These are phyloP conservation scores for Chloroceryle amazona DNA, from an alignment of 2,797 vertebrate species.

Conservation along the genomic window DNA sequence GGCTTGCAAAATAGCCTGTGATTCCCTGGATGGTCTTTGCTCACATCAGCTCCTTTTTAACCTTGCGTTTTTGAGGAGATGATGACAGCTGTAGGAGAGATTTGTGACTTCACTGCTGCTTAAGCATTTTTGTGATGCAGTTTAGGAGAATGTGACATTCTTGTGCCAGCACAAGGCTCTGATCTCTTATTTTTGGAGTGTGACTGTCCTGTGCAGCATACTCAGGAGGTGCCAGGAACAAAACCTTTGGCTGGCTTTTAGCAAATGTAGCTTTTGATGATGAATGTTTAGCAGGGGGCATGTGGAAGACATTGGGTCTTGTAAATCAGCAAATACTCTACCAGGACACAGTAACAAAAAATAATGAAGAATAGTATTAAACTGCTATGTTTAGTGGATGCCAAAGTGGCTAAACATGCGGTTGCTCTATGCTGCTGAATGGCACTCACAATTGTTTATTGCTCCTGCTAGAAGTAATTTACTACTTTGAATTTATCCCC, in stretches of 20 bases:
- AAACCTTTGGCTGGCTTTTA: background rate
- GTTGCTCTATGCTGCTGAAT: background rate
- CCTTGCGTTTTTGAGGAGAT: background rate
- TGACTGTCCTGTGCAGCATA: background rate
- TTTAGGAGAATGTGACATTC: background rate
- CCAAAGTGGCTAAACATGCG: background rate
- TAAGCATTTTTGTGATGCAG: background rate
- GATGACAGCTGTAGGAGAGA: background rate
- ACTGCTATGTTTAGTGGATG: background rate
- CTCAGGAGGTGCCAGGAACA: background rate
- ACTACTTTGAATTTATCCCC: background rate
- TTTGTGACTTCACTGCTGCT: background rate
- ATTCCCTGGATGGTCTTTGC: background rate
- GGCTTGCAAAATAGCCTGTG: background rate
- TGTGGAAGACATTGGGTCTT: background rate
- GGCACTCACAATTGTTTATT: background rate
- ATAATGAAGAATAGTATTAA: background rate
- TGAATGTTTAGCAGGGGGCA: background rate
- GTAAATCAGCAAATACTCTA: background rate
- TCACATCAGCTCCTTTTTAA: background rate
- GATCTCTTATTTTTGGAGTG: background rate
- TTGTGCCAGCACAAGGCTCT: background rate
- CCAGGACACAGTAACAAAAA: background rate
- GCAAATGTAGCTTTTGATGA: background rate
- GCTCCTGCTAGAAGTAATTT: background rate